phyloP scores from a whole-genome alignment of 2,797 vertebrate genomes.

The Cheirogaleus major region DNA sequence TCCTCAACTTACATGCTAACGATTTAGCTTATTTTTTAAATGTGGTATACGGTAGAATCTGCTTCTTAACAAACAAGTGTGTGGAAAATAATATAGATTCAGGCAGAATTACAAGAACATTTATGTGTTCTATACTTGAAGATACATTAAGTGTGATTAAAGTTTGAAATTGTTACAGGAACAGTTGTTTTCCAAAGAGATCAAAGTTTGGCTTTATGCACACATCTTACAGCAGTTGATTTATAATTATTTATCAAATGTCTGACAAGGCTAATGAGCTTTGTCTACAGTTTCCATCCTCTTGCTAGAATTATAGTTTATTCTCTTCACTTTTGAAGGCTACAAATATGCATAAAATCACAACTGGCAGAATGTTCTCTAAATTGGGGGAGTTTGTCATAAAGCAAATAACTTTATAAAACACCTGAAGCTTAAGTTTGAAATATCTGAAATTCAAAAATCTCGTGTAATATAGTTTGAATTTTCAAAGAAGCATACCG shows the following conservation, averaged over 20 bases:
- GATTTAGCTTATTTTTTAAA: slow-evolving; percentile 79
- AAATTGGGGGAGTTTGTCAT: background rate
- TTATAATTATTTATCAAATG: slow-evolving; percentile 75
- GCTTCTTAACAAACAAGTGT: slow-evolving; percentile 72
- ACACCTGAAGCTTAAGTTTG: slow-evolving; percentile 39
- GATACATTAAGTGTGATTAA: slow-evolving; percentile 72
- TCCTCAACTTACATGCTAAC: slow-evolving; percentile 79
- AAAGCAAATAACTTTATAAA: slow-evolving; percentile 44
- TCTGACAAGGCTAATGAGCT: slow-evolving; percentile 69
- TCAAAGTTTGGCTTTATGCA: slow-evolving; percentile 68
- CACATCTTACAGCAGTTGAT: slow-evolving; percentile 47
- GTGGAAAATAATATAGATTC: slow-evolving; percentile 67
- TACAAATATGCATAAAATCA: slow-evolving; percentile 18
- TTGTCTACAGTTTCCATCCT: slow-evolving; percentile 50
- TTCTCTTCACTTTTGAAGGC: slow-evolving; percentile 36
- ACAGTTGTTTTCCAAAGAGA: slow-evolving; percentile 71
- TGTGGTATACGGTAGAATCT: slow-evolving; percentile 66
- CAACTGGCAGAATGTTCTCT: slow-evolving; percentile 38
- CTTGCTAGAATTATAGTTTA: slow-evolving; percentile 37
- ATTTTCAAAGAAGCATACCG: slow-evolving; percentile 26
- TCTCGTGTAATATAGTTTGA: background rate
- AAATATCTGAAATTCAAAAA: slow-evolving; percentile 40
- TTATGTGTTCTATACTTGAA: slow-evolving; percentile 57
- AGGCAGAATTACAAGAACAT: slow-evolving; percentile 70
- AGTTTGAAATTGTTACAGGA: slow-evolving; percentile 64